Evolutionary conservation across 2,888 invertebrate species (phyloP), one percentile per base, ranked within the genome.

Genomic region (Digitonthophagus gazella): DNA sequence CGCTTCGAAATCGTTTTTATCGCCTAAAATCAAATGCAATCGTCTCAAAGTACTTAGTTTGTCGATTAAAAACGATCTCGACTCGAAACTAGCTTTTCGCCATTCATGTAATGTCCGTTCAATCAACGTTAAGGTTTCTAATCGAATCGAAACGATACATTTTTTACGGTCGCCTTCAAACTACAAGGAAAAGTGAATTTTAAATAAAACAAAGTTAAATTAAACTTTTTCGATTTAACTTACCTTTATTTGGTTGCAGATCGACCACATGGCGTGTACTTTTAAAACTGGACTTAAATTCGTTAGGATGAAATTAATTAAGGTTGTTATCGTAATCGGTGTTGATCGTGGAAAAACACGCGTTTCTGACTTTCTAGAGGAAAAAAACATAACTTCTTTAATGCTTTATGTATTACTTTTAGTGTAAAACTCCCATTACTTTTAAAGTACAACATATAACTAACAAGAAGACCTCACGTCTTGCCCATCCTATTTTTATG

Each of bases 231-330:
- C 55, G 55, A 15, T 2, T 16, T 65, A 72, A 67, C n/a, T 76
- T 80, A 86, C 87, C 83, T 83, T 81, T 19, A 83, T 80, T 66
- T 81, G 81, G 0, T 83, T 78, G 79, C 89, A 89, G 65, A 88
- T 81, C 2, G 84, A 83, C 74, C 88, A 84, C 65, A 89, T 83
- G 63, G 86, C 85, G 63, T 86, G 84, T 72, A 88, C 75, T 75
- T 84, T 86, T 20, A 82, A 78, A 56, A 83, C 83, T 70, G 86
- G 80, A 64, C 87, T 85, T 69, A 93, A 82, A 81, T 92, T 90
- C 6, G 91, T 88, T 73, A 94, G 81, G 66, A 93, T 87, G 76
- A 95, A 91, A 74, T 89, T 90, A 67, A 91, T 83, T 68, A 93
- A 82, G 78, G 90, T 91, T 74, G 88, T 83, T 64, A 88, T 84